Evolutionary conservation across 2,113 vertebrate species (phyloP).

Genomic region (Neomonachus schauinslandi): DNA sequence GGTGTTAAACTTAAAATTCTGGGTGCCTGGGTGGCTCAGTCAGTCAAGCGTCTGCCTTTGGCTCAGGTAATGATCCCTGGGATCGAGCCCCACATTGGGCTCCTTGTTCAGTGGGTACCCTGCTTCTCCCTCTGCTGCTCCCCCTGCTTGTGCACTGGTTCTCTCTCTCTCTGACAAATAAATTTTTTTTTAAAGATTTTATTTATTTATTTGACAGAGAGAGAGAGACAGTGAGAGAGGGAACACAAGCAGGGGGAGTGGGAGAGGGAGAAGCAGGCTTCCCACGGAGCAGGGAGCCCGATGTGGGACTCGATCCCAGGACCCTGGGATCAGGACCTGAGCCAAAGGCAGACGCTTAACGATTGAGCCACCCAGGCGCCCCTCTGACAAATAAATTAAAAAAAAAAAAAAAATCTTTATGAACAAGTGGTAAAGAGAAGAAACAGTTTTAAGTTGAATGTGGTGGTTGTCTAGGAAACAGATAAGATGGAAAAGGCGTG

Average conservation of each 20-base stretch:
- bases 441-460: background rate
- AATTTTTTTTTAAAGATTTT: too few relatives aligned
- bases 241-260: too few relatives aligned
- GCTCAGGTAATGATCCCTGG: background rate
- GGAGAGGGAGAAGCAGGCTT: too few relatives aligned
- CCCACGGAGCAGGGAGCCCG: too few relatives aligned
- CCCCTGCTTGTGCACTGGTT: background rate
- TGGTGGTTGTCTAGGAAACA: background rate
- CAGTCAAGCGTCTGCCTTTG: background rate
- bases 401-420: background rate
- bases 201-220: too few relatives aligned
- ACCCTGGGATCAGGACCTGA: too few relatives aligned
- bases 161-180: background rate
- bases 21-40: background rate
- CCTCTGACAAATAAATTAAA: background rate
- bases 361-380: too few relatives aligned
- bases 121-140: background rate
- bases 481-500: background rate
- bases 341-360: too few relatives aligned
- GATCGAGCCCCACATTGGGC: background rate
- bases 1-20: too few relatives aligned
- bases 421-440: background rate
- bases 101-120: background rate
- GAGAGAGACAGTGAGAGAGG: too few relatives aligned
- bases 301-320: too few relatives aligned